These are phyloP conservation scores for Erebia ligea DNA, from an alignment of 2,888 invertebrate genomes.

Conservation along the genomic window DNA sequence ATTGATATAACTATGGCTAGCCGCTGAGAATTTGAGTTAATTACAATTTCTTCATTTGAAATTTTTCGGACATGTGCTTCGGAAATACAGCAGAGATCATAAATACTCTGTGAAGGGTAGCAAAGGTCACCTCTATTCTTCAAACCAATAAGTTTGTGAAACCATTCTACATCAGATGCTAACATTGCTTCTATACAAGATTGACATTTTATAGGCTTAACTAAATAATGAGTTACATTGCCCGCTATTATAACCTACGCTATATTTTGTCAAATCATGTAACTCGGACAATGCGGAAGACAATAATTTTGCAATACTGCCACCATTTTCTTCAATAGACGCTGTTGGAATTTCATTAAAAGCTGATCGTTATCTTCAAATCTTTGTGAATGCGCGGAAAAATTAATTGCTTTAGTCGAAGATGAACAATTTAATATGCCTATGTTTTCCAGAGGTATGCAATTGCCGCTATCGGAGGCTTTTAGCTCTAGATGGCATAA, in stretches of 20 bases:
- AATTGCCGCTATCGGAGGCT: not conserved
- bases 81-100: constrained; percentile 1
- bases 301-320: constrained; percentile 2
- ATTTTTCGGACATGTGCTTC: constrained; percentile 5
- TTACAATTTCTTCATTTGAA: not conserved
- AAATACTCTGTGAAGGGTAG: not conserved
- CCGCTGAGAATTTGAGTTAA: not conserved
- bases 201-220: constrained; percentile 3
- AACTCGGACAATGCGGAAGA: not conserved
- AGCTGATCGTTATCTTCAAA: not conserved
- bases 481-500: too few relatives aligned
- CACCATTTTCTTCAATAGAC: constrained; percentile 1
- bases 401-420: not conserved
- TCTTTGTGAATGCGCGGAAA: not conserved
- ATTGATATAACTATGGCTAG: not conserved
- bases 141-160: too few relatives aligned
- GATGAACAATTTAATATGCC: constrained; percentile 6
- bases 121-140: constrained; percentile 5
- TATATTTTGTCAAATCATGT: not conserved
- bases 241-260: not conserved
- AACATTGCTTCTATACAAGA: constrained; percentile 1
- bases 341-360: not conserved
- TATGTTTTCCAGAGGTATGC: constrained; percentile 3
- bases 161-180: not conserved
- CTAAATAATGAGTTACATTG: not conserved